A percentile compares a stretch with the other conserved stretches of the same genome.
Conservation (phyloP, 2,888 invertebrate genomes). For the Netelia inedita region DNA sequence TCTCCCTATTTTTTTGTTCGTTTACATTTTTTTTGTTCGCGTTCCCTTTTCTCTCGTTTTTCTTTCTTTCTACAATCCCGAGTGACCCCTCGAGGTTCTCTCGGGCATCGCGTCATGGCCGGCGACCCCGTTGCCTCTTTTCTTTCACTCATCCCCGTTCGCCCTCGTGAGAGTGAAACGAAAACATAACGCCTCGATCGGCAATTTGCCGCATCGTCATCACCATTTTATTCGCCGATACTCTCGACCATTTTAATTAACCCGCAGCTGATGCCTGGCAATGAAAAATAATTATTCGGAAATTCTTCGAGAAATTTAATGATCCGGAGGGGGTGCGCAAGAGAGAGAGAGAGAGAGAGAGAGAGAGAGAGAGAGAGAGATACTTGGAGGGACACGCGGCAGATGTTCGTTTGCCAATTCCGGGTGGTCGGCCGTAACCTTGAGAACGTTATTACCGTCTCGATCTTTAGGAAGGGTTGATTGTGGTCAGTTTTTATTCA, state of each 20-base stretch:
- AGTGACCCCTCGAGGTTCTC: constrained; percentile 58
- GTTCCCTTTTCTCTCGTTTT: background rate
- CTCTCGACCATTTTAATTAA: constrained; percentile 17
- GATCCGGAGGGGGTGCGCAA: constrained; percentile 48
- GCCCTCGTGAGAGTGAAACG: constrained; percentile 47
- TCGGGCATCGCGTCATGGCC: constrained; percentile 46
- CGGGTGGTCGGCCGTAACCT: constrained; percentile 67
- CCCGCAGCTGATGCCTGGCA: constrained; percentile 50
- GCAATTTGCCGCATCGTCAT: background rate
- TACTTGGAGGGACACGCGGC: constrained; percentile 34
- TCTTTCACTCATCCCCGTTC: constrained; percentile 4
- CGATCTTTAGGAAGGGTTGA: constrained; percentile 26
- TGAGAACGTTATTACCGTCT: constrained; percentile 49
- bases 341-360: background rate
- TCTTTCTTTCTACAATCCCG: constrained; percentile 45
- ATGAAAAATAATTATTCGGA: constrained; percentile 65
- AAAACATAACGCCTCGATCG: background rate
- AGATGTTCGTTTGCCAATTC: constrained; percentile 66
- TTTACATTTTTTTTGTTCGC: background rate
- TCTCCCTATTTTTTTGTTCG: constrained; percentile 26
- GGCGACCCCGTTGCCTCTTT: constrained; percentile 41
- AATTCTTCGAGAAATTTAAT: constrained; percentile 64
- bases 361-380: too few relatives aligned
- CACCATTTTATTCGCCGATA: background rate
- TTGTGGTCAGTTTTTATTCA: background rate